A percentile compares a stretch with the other conserved stretches of the same genome.
phyloP scores from a whole-genome alignment of 2,797 vertebrate genomes.

The Nannoperca australis region DNA sequence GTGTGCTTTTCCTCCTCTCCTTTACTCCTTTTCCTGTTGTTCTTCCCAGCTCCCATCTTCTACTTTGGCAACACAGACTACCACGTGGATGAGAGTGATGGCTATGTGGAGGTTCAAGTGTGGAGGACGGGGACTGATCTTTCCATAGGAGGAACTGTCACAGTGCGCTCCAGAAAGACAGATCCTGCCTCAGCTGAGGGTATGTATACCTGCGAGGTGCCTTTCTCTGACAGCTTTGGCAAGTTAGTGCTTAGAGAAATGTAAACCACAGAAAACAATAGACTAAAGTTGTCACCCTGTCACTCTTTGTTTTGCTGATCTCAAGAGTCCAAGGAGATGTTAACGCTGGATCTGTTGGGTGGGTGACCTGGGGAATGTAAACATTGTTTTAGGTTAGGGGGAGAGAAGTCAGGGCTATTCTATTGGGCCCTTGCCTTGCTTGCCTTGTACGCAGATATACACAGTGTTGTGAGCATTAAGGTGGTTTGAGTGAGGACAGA shows the following conservation, averaged over 20 bases:
- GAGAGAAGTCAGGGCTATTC: conserved; percentile 28
- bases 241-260: conserved; percentile 50
- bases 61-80: conserved; percentile 91
- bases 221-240: conserved; percentile 40
- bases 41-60: conserved; percentile 85
- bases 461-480: conserved; percentile 48
- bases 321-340: conserved; percentile 49
- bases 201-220: conserved; percentile 73
- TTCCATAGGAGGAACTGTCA: conserved; percentile 90
- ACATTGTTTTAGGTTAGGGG: conserved; percentile 53
- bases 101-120: conserved; percentile 89
- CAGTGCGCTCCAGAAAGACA: conserved; percentile 91
- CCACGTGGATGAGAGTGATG: conserved; percentile 91
- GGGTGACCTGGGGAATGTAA: conserved; percentile 73
- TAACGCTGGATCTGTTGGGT: conserved; percentile 46
- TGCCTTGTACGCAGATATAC: conserved; percentile 32
- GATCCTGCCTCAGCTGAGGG: conserved; percentile 92
- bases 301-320: conserved; percentile 59
- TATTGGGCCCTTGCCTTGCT: conserved; percentile 27
- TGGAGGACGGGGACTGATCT: conserved; percentile 94
- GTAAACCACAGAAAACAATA: conserved; percentile 63
- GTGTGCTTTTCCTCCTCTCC: conserved; percentile 19
- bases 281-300: conserved; percentile 58
- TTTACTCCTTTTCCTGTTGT: conserved; percentile 27
- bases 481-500: conserved; percentile 50